Evolutionary conservation across 2,888 invertebrate genomes (phyloP), one percentile per base, ranked within the genome.

Genomic region (Omphaloscelis lunosa): DNA sequence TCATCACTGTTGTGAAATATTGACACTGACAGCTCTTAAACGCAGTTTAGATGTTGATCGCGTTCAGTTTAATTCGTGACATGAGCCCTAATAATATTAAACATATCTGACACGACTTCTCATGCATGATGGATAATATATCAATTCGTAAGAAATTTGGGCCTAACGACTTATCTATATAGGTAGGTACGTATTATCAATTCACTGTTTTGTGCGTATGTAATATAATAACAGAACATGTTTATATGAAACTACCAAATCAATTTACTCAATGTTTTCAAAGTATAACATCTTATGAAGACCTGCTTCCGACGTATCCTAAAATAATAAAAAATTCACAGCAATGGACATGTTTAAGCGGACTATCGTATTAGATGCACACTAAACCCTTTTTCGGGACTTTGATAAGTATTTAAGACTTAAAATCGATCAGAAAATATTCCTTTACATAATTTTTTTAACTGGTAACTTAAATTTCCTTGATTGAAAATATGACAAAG

Each of bases 381-480:
- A 56, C 7, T 17, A 61, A n/a, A 45, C 17, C 34, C 23, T 34
- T 17, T 15, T 48, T 7, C 23, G 39, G 8, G 39, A 72, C 6
- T 20, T 34, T 27, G 34, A 27, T 17, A 17, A 9, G 23, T 68
- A 34, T 61, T 39, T 17, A n/a, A 12, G 12, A 51, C 27, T 51
- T 41, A 51, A 59, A 65, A 65, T 77, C 34, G n/a, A n/a, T 65
- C 41, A 53, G 41, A 59, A 66, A 77, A 71, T 71, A 66, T 77
- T 34, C 34, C 34, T 63, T 48, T n/a, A 20, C 9, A 62, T 15
- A 23, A 15, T 48, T 29, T 34, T 29, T 61, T 17, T 17, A n/a
- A n/a, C 23, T 34, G 34, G 9, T 29, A 61, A 59, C 20, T 41
- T 41, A n/a, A 53, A 59, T 23, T 45, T 9, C 9, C 1, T 27